phyloP scores from a whole-genome alignment of 2,888 invertebrate species.

The Cryptosula pallasiana region DNA sequence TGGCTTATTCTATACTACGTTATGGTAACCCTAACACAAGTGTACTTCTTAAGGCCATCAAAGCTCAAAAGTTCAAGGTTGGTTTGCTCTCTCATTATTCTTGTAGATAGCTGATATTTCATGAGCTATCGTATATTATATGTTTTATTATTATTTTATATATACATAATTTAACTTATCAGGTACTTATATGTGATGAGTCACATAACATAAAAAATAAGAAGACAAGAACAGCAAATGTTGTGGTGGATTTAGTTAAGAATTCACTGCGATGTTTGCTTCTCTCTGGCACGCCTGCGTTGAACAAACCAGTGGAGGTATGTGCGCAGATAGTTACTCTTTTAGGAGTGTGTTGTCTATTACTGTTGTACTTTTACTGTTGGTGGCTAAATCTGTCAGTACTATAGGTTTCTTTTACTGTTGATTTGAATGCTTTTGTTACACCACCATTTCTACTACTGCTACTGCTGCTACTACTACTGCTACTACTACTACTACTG shows the following conservation, averaged over 20 bases:
- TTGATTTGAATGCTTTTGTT: too few relatives aligned
- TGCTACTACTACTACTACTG: too few relatives aligned
- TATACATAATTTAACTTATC: too few relatives aligned
- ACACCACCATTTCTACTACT: too few relatives aligned
- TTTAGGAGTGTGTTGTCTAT: too few relatives aligned
- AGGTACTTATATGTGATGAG: constrained; percentile 45
- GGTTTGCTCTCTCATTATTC: background rate
- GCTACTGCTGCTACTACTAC: too few relatives aligned
- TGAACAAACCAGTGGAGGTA: constrained; percentile 48
- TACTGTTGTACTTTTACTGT: background rate
- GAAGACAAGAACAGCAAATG: constrained; percentile 41
- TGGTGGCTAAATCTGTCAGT: background rate
- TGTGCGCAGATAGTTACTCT: too few relatives aligned
- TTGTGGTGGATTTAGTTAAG: constrained; percentile 42
- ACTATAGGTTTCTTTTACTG: too few relatives aligned
- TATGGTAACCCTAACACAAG: constrained; percentile 34
- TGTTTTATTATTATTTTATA: too few relatives aligned
- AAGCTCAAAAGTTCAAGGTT: constrained; percentile 37
- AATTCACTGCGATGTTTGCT: constrained; percentile 40
- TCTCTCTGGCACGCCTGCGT: constrained; percentile 49
- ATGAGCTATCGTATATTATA: too few relatives aligned
- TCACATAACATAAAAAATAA: constrained; percentile 48
- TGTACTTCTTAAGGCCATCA: constrained; percentile 40
- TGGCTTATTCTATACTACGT: constrained; percentile 44
- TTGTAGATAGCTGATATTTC: too few relatives aligned